Conservation (phyloP, 2,888 invertebrate species). For the Erebia aethiops region DNA sequence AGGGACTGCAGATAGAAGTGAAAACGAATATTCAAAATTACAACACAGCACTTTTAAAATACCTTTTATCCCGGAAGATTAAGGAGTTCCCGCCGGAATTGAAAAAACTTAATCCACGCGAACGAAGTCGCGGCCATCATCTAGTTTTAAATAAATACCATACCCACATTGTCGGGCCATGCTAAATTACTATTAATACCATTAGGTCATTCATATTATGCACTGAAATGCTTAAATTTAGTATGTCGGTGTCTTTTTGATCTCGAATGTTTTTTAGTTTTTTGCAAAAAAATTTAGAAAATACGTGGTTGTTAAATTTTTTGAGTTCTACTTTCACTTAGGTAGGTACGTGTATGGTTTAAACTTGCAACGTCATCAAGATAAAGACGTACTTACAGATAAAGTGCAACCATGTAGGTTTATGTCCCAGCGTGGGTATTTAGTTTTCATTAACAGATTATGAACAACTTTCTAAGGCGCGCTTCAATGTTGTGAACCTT, state of each 20-base stretch:
- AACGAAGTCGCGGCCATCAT: no score
- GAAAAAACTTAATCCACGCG: no score
- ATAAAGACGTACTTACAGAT: not conserved
- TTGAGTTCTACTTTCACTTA: not conserved
- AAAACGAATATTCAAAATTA: no score
- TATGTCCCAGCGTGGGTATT: constrained; percentile 2
- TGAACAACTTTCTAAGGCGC: constrained; percentile 3
- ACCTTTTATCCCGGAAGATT: no score
- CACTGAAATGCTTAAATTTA: no score
- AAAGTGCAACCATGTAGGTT: constrained; percentile 5
- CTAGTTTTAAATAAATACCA: no score
- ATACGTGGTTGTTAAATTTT: not conserved
- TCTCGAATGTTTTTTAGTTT: not conserved
- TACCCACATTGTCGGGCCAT: no score
- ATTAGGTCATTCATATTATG: no score
- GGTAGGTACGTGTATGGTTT: not conserved
- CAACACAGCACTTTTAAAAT: no score
- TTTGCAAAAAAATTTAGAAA: not conserved
- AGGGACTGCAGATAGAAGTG: no score
- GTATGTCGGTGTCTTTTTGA: not conserved
- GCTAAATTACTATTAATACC: no score
- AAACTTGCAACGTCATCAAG: not conserved
- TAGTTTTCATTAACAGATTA: not conserved
- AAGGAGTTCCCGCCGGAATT: no score
- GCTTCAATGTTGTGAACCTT: constrained; percentile 1